Conservation (phyloP, 2,113 vertebrate genomes). For the Chunga burmeisteri region DNA sequence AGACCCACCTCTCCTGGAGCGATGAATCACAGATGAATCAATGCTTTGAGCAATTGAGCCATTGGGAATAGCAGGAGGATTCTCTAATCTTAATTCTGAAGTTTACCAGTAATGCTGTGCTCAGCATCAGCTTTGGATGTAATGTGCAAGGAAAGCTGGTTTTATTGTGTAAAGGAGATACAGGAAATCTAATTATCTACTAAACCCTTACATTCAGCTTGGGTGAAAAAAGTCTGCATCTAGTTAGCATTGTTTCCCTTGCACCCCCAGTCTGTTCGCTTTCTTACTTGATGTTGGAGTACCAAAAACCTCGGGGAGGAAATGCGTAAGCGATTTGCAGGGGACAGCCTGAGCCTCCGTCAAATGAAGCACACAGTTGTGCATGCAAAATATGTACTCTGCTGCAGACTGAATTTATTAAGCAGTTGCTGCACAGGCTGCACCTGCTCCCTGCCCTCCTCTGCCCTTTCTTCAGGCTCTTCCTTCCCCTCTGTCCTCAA, state of each 20-base stretch:
- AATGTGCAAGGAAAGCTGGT: background rate
- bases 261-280: rapidly evolving
- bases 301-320: background rate
- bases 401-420: background rate
- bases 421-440: conserved; percentile 6
- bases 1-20: background rate
- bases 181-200: background rate
- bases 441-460: conserved; percentile 36
- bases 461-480: background rate
- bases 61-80: background rate
- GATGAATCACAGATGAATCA: background rate
- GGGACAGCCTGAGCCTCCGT: background rate
- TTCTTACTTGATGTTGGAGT: background rate
- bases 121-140: background rate
- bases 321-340: background rate
- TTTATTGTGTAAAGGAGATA: background rate
- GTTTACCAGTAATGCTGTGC: background rate
- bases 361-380: background rate
- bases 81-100: background rate
- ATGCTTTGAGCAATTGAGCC: background rate
- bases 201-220: background rate
- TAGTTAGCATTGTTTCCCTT: background rate
- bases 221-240: background rate
- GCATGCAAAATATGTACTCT: background rate
- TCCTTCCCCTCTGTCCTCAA: background rate